Conservation (phyloP, 1,140 invertebrate species). For the Lepidurus couesii region DNA sequence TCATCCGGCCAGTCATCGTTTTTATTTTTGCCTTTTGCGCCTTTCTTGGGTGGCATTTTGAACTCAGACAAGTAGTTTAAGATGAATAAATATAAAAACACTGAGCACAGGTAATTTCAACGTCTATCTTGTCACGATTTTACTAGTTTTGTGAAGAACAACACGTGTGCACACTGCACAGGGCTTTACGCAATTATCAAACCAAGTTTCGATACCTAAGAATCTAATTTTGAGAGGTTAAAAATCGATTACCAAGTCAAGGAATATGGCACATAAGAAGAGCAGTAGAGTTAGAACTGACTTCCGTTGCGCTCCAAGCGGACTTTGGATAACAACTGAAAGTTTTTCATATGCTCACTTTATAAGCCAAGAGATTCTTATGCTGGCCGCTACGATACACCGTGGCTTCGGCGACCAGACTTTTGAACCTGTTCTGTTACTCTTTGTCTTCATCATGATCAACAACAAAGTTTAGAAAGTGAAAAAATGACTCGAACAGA, state of each 20-base stretch:
- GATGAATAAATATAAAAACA: neutral
- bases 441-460: too few relatives aligned
- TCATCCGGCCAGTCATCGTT: slow-evolving; percentile 40
- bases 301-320: neutral
- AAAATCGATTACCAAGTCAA: neutral
- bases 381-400: neutral
- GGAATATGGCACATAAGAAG: neutral
- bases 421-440: neutral
- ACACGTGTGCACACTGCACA: neutral
- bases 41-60: slow-evolving; percentile 56
- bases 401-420: neutral
- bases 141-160: neutral
- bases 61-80: neutral
- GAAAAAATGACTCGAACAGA: too few relatives aligned
- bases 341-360: neutral
- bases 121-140: neutral
- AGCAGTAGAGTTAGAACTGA: neutral
- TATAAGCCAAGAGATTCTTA: neutral
- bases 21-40: slow-evolving; percentile 49
- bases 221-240: neutral
- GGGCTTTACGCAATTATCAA: neutral
- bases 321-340: neutral
- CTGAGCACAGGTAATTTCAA: neutral
- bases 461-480: too few relatives aligned
- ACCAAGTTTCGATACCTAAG: neutral